These are phyloP conservation scores for Caenorhabditis inopinata DNA, from an alignment of 1,140 invertebrate species.

Conservation along the genomic window DNA sequence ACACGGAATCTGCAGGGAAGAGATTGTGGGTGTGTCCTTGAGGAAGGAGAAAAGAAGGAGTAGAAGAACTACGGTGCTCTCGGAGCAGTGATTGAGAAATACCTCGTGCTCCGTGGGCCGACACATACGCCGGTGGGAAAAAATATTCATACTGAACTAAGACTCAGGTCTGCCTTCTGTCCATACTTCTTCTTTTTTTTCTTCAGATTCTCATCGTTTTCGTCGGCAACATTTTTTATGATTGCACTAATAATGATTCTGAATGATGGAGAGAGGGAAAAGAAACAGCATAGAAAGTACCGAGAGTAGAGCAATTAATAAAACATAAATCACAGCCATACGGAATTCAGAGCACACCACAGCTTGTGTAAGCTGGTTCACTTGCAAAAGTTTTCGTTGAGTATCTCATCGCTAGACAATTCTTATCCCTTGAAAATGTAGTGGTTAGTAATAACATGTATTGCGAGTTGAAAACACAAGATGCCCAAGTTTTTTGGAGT, in stretches of 20 bases:
- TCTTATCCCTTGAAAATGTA: background rate
- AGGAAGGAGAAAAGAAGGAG: conserved; percentile 1
- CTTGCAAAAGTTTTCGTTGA: conserved; percentile 16
- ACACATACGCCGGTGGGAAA: conserved; percentile 33
- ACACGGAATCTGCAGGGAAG: conserved; percentile 18
- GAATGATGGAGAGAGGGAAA: background rate
- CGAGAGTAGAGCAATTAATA: conserved; percentile 11
- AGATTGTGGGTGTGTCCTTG: conserved; percentile 27
- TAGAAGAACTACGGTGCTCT: conserved; percentile 24
- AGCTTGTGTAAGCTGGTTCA: background rate
- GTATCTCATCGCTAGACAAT: background rate
- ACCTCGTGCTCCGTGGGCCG: conserved; percentile 29
- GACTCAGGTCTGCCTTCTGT: no score
- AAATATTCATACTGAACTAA: conserved; percentile 10
- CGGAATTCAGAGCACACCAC: background rate
- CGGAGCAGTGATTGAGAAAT: conserved; percentile 33
- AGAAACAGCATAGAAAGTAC: background rate
- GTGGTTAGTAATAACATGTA: no score
- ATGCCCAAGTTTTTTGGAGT: background rate
- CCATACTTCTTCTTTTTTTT: no score
- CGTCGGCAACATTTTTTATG: background rate
- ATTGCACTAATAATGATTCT: conserved; percentile 16
- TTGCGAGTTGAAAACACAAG: no score
- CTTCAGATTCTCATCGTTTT: no score
- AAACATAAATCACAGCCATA: conserved; percentile 27